Percentiles rank a stretch among this genome's conserved stretches.
Conservation (phyloP, 1,140 invertebrate genomes). For the Cherax quadricarinatus region DNA sequence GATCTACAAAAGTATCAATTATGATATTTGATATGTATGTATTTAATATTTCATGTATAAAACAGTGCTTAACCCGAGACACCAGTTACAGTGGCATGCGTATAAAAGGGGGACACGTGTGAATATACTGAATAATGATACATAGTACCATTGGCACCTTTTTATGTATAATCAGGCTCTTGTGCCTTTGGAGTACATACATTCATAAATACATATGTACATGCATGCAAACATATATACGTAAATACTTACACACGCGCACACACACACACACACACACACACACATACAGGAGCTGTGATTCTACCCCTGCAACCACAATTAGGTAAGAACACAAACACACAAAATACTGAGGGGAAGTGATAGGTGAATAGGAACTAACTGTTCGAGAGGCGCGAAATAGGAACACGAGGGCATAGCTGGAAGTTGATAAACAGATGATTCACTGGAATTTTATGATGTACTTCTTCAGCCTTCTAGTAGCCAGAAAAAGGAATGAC, state of each 20-base stretch:
- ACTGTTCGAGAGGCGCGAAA: too few species aligned
- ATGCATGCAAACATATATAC: neutral
- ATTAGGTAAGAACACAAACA: too few species aligned
- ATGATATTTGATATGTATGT: neutral
- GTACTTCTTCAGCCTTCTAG: too few species aligned
- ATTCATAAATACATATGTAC: neutral
- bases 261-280: neutral
- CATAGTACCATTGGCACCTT: conserved; percentile 10
- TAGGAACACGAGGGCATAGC: too few species aligned
- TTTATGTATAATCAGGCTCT: neutral
- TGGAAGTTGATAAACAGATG: too few species aligned
- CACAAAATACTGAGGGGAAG: too few species aligned
- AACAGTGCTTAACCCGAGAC: neutral
- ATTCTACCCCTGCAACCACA: too few species aligned
- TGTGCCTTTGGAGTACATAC: too few species aligned
- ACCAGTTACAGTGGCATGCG: neutral
- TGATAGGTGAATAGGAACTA: too few species aligned
- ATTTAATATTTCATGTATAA: neutral
- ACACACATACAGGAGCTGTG: neutral
- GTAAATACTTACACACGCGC: neutral
- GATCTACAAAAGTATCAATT: conserved; percentile 14
- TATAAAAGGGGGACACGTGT: neutral
- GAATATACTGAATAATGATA: neutral
- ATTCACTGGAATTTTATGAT: too few species aligned
- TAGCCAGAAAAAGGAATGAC: too few species aligned